Conservation (phyloP, 2,797 vertebrate genomes). For the Sebastiscus tertius region DNA sequence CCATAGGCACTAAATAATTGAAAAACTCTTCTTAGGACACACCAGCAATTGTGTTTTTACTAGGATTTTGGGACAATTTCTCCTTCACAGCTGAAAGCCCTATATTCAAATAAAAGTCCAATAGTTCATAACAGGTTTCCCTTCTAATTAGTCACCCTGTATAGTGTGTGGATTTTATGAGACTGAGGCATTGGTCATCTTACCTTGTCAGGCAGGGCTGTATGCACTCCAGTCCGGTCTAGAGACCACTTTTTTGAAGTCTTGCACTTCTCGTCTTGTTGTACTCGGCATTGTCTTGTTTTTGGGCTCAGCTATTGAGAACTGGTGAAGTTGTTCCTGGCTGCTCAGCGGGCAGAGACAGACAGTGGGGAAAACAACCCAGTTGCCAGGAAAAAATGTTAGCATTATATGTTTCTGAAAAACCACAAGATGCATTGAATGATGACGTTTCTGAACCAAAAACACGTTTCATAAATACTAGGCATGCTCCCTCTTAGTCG, state of each 20-base stretch:
- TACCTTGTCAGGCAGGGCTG: not conserved
- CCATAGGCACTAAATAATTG: constrained; percentile 9
- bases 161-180: not conserved
- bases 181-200: not conserved
- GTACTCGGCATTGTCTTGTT: not conserved
- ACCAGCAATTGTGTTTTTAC: not conserved
- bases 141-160: not conserved
- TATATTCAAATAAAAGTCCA: not conserved
- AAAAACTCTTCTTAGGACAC: not conserved
- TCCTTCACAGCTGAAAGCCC: not conserved
- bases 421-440: accelerated
- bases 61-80: not conserved
- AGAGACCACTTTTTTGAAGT: no score
- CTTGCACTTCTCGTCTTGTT: not conserved
- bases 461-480: no score
- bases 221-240: no score
- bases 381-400: not conserved
- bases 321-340: not conserved
- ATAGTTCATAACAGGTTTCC: not conserved
- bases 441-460: not conserved
- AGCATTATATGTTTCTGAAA: not conserved
- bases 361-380: not conserved
- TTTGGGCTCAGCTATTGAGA: not conserved
- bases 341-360: not conserved
- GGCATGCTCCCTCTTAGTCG: no score